Evolutionary conservation across 2,888 invertebrate genomes (phyloP).

Genomic region (Chorisops tibialis): DNA sequence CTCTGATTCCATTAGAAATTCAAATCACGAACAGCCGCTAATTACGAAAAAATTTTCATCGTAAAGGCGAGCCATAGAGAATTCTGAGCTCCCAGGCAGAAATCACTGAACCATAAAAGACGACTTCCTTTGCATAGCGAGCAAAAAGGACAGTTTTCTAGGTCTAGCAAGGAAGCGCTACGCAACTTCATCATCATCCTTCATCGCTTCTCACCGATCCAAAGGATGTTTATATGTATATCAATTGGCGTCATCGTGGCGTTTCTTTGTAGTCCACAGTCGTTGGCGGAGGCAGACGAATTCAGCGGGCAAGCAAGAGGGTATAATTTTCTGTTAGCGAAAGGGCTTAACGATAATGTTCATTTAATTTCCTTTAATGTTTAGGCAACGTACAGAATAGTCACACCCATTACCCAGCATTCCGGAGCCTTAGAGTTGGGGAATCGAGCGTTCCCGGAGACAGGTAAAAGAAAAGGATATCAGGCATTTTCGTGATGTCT

Average conservation of each 20-base stretch:
- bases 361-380: constrained; percentile 31
- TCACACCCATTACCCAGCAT: background rate
- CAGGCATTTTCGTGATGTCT: no score
- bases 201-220: no score
- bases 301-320: background rate
- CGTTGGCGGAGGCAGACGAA: background rate
- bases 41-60: background rate
- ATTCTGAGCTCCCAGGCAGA: no score
- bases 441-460: background rate
- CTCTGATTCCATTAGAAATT: constrained; percentile 18
- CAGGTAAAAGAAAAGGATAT: background rate
- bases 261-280: background rate
- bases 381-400: background rate
- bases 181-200: no score
- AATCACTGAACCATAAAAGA: no score
- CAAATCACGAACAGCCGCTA: constrained; percentile 23
- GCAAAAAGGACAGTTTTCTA: no score
- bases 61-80: no score
- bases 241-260: constrained; percentile 7
- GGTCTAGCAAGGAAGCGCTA: no score
- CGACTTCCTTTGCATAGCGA: no score
- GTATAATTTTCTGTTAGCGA: constrained; percentile 30
- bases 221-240: no score
- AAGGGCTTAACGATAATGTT: constrained; percentile 32
- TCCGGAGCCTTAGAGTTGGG: background rate